Base-by-base conservation (phyloP, 2,113 vertebrate species). In the Anolis carolinensis region DNA sequence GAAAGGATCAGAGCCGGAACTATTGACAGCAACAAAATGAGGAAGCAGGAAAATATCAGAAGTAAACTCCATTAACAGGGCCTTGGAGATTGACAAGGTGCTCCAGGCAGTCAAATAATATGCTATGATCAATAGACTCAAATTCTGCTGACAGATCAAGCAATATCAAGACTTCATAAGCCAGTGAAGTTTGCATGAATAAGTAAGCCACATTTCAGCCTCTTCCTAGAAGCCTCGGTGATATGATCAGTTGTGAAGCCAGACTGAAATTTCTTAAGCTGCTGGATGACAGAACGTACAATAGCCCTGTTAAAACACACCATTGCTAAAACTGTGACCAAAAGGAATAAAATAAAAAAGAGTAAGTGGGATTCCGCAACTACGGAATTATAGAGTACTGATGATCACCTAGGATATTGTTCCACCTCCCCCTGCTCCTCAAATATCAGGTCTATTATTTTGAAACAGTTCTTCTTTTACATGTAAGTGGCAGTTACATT, bases 121-220 rank as follows among this genome's bases (percentile, higher is more conserved):
- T 87, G 67, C 90, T 89, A 89, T 91, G 91, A 95, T 94, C 94
- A 93, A 94, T 79, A 92, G 93, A 83, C 90, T 91, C 92, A 94
- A 95, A 91, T 89, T 91, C 89, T 86, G 86, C 91, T 91, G 91
- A 89, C 90, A 93, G 91, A 92, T 92, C 92, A 93, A 90, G 92
- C 86, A 93, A 92, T 92, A 93, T 92, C 93, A 93, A 92, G 91
- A 81, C 88, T 93, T 91, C 90, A 89, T 91, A 93, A 94, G 86
- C 89, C 94, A 91, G 86, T 92, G 91, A 85, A 93, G 94, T 94
- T 90, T 92, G 89, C 92, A 91, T 92, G 92, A 93, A 90, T 90
- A 94, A 94, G 89, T 88, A 92, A 94, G 92, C 90, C 90, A 86
- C 79, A 68, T 68, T 89, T 88, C 90, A 92, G 82, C 77, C 87